Conservation (phyloP, 2,797 vertebrate species). For the Channallabes apus region DNA sequence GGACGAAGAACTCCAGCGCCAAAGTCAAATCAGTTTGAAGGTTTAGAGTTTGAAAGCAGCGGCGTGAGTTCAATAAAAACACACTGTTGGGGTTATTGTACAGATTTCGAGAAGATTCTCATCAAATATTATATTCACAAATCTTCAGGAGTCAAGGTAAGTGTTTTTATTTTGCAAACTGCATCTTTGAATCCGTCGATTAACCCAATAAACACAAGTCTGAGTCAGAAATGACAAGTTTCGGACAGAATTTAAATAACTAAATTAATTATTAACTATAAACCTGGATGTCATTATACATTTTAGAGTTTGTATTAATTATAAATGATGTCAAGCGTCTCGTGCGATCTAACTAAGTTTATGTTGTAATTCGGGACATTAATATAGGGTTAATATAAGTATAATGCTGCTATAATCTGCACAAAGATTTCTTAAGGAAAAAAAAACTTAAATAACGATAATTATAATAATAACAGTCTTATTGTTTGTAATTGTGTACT, state of each 20-base stretch:
- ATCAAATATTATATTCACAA: neutral
- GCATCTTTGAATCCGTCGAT: neutral
- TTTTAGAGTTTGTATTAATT: neutral
- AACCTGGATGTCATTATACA: neutral
- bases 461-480: neutral
- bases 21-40: constrained; percentile 60
- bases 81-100: neutral
- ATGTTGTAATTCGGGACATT: neutral
- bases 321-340: neutral
- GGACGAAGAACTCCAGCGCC: constrained; percentile 53
- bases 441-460: neutral
- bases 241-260: neutral
- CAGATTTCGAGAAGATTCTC: neutral
- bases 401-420: neutral
- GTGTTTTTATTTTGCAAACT: neutral
- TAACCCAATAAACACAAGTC: neutral
- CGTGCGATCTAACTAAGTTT: neutral
- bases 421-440: neutral
- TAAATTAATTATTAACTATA: neutral
- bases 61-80: neutral
- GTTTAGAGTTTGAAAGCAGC: constrained; percentile 14
- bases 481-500: neutral
- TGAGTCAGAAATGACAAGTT: neutral
- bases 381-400: neutral
- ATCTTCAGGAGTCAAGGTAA: constrained; percentile 1